Conservation (phyloP, 2,797 vertebrate genomes). For the Eurystomus glaucurus region DNA sequence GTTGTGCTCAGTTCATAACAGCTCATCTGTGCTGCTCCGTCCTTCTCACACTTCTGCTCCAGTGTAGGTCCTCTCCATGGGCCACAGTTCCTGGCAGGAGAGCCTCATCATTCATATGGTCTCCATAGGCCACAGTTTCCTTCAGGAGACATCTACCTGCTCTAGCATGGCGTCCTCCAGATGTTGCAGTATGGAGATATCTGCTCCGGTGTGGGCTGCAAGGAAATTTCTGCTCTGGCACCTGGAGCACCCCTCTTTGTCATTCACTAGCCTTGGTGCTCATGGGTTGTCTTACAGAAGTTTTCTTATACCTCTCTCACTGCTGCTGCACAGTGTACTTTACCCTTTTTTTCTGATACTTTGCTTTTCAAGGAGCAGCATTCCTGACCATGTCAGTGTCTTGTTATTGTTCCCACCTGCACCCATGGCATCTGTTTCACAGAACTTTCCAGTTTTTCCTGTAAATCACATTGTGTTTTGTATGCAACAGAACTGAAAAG, state of each 20-base stretch:
- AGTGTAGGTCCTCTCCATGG: rapidly evolving
- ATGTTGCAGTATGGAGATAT: neutral
- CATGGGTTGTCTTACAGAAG: neutral
- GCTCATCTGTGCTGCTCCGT: neutral
- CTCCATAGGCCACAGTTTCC: neutral
- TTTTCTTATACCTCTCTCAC: neutral
- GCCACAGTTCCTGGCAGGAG: neutral
- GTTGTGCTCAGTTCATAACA: neutral
- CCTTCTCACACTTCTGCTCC: neutral
- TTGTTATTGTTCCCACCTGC: neutral
- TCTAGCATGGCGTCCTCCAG: neutral
- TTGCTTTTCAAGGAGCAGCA: neutral
- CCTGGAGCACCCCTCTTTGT: neutral
- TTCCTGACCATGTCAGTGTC: neutral
- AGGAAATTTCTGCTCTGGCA: neutral
- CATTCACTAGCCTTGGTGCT: neutral
- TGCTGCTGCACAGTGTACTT: rapidly evolving
- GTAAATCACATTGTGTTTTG: neutral
- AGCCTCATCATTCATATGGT: neutral
- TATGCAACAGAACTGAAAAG: neutral
- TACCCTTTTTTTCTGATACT: neutral
- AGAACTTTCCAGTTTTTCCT: neutral
- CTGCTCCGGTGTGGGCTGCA: neutral
- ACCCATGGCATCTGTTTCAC: neutral
- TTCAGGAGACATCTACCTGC: neutral